phyloP scores from a whole-genome alignment of 2,888 invertebrate species.

The Laothoe populi region DNA sequence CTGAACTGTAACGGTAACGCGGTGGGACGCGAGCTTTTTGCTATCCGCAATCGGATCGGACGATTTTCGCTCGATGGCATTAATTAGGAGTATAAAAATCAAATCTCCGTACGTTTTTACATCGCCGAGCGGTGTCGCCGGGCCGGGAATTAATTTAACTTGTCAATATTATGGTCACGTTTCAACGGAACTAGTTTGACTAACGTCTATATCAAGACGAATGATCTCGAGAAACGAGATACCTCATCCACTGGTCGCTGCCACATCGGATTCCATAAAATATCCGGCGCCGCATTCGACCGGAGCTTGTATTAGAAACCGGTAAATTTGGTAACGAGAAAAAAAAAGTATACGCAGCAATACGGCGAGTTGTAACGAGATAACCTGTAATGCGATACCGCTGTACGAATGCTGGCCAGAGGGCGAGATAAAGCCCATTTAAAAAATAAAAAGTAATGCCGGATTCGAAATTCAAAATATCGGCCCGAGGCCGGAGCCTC shows the following conservation, averaged over 20 bases:
- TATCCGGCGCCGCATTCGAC: conserved; percentile 60
- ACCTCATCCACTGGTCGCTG: conserved; percentile 62
- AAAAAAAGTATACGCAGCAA: conserved; percentile 56
- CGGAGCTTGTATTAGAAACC: conserved; percentile 53
- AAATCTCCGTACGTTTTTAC: conserved; percentile 60
- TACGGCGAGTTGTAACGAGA: conserved; percentile 71
- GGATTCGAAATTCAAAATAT: conserved; percentile 77
- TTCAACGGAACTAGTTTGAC: conserved; percentile 72
- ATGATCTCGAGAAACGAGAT: conserved; percentile 76
- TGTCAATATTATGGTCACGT: conserved; percentile 78
- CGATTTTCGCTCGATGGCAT: conserved; percentile 66
- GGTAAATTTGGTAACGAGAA: conserved; percentile 61
- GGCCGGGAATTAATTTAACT: conserved; percentile 69
- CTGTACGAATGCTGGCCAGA: conserved; percentile 74
- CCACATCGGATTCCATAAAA: conserved; percentile 73
- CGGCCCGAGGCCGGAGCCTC: conserved; percentile 55
- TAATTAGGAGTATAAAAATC: conserved; percentile 74
- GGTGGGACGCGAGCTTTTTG: conserved; percentile 67
- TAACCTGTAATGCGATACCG: conserved; percentile 79
- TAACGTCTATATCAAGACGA: conserved; percentile 72
- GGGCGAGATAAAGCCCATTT: conserved; percentile 75
- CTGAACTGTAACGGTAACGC: conserved; percentile 66
- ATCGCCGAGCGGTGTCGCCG: conserved; percentile 51
- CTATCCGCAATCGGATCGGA: conserved; percentile 66
- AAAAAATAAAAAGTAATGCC: conserved; percentile 63